Conservation (phyloP, 1,140 invertebrate species). For the Araneus ventricosus region DNA sequence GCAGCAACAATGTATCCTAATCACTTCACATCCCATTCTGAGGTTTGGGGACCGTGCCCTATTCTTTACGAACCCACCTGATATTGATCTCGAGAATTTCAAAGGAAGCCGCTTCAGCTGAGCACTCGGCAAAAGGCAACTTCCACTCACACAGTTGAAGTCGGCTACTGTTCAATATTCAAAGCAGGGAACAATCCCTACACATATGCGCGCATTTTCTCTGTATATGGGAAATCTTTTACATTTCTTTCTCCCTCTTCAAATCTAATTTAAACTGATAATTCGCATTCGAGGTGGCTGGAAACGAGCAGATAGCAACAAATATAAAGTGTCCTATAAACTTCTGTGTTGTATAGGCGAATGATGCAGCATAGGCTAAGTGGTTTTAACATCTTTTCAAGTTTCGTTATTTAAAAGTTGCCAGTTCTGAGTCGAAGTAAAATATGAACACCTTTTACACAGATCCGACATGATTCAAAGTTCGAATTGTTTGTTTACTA, state of each 20-base stretch:
- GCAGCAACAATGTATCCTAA: neutral
- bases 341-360: neutral
- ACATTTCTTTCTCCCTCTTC: neutral
- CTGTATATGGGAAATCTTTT: neutral
- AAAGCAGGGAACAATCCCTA: neutral
- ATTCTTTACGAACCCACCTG: neutral
- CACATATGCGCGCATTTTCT: neutral
- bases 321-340: neutral
- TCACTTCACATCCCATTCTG: neutral
- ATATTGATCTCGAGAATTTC: neutral
- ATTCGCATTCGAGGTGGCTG: neutral
- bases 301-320: neutral
- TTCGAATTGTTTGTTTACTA: too few relatives aligned
- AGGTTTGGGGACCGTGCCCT: neutral
- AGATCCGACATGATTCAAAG: too few relatives aligned
- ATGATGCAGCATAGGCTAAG: neutral
- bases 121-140: neutral
- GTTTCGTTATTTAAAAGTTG: too few relatives aligned
- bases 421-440: too few relatives aligned
- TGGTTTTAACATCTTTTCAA: neutral
- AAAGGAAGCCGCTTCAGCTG: neutral
- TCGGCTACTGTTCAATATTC: slow-evolving; percentile 6
- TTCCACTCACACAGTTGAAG: neutral
- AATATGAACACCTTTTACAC: too few relatives aligned
- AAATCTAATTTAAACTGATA: neutral